These are phyloP conservation scores for Pemphredon lugubris DNA, from an alignment of 2,888 invertebrate genomes.

Conservation along the genomic window DNA sequence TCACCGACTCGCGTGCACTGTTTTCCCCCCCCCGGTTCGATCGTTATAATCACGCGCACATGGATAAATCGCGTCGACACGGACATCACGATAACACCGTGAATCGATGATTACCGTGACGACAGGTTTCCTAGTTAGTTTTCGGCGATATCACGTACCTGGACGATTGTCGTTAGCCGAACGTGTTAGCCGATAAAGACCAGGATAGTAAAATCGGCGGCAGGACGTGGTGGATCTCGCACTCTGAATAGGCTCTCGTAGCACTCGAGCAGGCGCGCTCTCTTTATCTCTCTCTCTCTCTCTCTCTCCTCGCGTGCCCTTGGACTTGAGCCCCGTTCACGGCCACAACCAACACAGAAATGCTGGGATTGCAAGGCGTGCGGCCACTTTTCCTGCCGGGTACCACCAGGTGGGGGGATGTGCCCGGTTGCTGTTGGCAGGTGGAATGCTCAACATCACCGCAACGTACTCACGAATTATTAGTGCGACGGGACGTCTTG, in stretches of 20 bases:
- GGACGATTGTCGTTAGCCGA: slow-evolving; percentile 16
- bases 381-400: slow-evolving; percentile 79
- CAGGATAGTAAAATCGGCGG: slow-evolving; percentile 50
- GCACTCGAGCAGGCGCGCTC: slow-evolving; percentile 50
- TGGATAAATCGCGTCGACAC: background rate
- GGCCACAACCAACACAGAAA: slow-evolving; percentile 80
- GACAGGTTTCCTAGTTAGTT: background rate
- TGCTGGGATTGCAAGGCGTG: slow-evolving; percentile 79
- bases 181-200: slow-evolving; percentile 26
- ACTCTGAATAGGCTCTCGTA: slow-evolving; percentile 52
- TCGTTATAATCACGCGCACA: too few relatives aligned
- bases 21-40: too few relatives aligned
- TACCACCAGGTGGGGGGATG: slow-evolving; percentile 73
- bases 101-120: background rate
- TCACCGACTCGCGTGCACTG: too few relatives aligned
- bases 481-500: slow-evolving; percentile 69
- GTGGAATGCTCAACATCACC: slow-evolving; percentile 77
- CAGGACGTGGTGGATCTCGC: slow-evolving; percentile 50
- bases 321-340: slow-evolving; percentile 80
- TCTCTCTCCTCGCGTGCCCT: slow-evolving; percentile 76
- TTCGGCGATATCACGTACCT: slow-evolving; percentile 50
- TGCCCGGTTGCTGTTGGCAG: slow-evolving; percentile 76
- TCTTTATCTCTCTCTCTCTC: slow-evolving; percentile 41
- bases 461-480: slow-evolving; percentile 75
- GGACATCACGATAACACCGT: background rate